Conservation (phyloP, 2,113 vertebrate species). For the Baryphthengus martii region DNA sequence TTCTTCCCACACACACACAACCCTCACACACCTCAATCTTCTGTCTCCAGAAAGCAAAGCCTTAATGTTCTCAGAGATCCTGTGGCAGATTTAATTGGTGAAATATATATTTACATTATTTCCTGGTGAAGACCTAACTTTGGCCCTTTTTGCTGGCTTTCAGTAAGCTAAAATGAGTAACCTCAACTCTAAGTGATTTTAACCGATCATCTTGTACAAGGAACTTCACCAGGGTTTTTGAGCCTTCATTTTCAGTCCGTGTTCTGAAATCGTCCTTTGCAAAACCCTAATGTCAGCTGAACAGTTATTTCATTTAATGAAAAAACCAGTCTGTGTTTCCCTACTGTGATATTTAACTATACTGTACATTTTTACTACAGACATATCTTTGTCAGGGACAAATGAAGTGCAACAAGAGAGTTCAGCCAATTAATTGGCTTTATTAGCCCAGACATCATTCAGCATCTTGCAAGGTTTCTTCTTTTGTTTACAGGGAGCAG, state of each 20-base stretch:
- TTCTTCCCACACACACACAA: not conserved
- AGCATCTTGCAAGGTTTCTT: not conserved
- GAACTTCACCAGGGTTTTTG: not conserved
- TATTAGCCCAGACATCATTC: not conserved
- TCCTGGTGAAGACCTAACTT: not conserved
- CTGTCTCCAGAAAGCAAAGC: not conserved
- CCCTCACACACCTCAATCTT: not conserved
- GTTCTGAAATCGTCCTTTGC: not conserved
- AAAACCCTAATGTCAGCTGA: not conserved
- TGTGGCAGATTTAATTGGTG: not conserved
- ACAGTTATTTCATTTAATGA: not conserved
- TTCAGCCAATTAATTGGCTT: not conserved
- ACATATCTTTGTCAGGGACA: not conserved
- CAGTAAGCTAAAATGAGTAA: not conserved
- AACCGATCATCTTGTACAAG: not conserved
- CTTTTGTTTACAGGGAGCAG: not conserved
- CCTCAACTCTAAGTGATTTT: not conserved
- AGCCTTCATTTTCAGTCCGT: not conserved
- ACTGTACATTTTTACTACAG: not conserved
- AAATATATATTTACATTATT: not conserved
- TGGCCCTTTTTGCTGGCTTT: not conserved
- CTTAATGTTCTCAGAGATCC: not conserved
- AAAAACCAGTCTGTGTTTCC: not conserved
- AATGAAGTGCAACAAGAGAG: not conserved
- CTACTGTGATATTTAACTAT: not conserved